Evolutionary conservation across 2,113 vertebrate genomes (phyloP).

Genomic region (Gallinago undulata): DNA sequence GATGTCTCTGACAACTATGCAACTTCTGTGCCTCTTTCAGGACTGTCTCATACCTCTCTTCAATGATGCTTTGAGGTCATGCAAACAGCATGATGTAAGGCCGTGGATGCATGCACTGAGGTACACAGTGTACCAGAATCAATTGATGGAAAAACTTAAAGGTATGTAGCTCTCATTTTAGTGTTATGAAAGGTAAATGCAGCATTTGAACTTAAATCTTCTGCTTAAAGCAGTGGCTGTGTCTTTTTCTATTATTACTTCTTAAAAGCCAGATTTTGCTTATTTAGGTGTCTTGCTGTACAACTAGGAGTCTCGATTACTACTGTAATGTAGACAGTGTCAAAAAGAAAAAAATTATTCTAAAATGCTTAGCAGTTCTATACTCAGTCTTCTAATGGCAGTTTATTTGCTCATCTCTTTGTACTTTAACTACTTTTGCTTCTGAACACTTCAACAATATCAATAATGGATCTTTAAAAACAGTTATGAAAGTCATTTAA

Average conservation of each 20-base stretch:
- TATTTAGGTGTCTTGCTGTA: neutral
- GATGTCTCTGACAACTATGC: neutral
- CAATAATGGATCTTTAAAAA: neutral
- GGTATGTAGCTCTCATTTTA: conserved; percentile 66
- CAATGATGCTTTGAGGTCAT: conserved; percentile 90
- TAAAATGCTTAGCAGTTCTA: neutral
- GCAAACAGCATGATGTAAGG: conserved; percentile 94
- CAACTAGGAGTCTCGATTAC: neutral
- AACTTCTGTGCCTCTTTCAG: conserved; percentile 68
- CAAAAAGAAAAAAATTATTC: neutral
- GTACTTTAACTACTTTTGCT: neutral
- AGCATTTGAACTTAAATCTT: neutral
- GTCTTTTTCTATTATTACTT: neutral
- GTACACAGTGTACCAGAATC: conserved; percentile 90
- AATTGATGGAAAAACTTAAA: conserved; percentile 86
- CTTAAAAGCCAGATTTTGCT: neutral
- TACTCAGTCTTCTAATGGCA: neutral
- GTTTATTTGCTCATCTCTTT: neutral
- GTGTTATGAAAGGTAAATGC: neutral
- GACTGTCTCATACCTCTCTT: conserved; percentile 91
- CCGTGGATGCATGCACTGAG: conserved; percentile 94
- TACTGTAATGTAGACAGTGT: neutral
- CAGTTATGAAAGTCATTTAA: neutral
- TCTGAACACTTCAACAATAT: neutral
- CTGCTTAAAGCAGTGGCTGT: neutral